A percentile compares a stretch with the other conserved stretches of the same genome.
These are phyloP conservation scores for Cancer borealis DNA, from an alignment of 2,888 invertebrate genomes.

Conservation along the genomic window DNA sequence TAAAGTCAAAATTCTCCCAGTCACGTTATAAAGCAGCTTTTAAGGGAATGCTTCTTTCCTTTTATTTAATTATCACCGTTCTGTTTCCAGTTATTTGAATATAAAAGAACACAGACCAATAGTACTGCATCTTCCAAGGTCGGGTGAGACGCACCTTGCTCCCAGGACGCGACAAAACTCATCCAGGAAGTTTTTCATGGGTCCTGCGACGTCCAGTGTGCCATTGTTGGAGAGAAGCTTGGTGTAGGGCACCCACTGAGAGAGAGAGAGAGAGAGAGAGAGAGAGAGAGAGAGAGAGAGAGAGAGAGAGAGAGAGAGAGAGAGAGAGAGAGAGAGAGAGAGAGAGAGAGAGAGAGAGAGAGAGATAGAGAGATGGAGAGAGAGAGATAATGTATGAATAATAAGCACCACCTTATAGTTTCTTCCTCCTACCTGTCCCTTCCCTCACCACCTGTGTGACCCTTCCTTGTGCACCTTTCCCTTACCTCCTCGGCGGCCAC, in stretches of 20 bases:
- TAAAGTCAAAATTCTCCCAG: too few relatives aligned
- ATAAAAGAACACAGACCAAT: too few relatives aligned
- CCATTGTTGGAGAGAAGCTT: not conserved
- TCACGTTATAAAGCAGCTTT: too few relatives aligned
- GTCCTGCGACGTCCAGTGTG: not conserved
- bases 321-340: too few relatives aligned
- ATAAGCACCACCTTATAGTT: too few relatives aligned
- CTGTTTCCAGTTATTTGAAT: too few relatives aligned
- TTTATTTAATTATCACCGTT: too few relatives aligned
- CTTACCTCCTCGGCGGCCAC: slow-evolving; percentile 5
- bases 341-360: not conserved
- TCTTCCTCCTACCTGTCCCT: not conserved
- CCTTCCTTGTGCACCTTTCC: not conserved
- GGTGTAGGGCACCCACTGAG: slow-evolving; percentile 55
- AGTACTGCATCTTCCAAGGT: too few relatives aligned
- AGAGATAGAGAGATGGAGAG: not conserved
- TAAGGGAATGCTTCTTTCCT: too few relatives aligned
- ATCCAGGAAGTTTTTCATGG: slow-evolving; percentile 26
- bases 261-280: not conserved
- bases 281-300: not conserved
- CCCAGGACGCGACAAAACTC: not conserved
- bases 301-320: not conserved
- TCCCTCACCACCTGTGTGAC: not conserved
- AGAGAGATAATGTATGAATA: too few relatives aligned
- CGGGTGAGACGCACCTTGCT: not conserved